Conservation (phyloP, 2,113 vertebrate species). For the Burhinus oedicnemus region DNA sequence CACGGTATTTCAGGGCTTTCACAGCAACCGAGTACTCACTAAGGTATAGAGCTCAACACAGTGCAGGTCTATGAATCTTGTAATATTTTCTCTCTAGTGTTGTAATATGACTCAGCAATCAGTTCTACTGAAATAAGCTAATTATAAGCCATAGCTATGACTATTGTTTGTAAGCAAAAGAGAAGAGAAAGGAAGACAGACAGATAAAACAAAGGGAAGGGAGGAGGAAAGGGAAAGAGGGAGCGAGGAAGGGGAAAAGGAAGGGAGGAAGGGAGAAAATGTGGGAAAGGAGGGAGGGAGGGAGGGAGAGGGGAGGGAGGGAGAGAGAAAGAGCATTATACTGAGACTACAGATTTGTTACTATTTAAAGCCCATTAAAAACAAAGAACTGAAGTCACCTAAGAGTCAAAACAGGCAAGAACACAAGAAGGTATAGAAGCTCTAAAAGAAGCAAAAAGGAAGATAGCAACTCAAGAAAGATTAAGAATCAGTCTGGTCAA, state of each 20-base stretch:
- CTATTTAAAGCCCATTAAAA: background rate
- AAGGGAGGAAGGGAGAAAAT: background rate
- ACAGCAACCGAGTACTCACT: background rate
- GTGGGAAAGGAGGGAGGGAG: no score
- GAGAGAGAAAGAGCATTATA: background rate
- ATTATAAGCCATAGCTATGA: background rate
- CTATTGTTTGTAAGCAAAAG: background rate
- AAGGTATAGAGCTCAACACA: background rate
- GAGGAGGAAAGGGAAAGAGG: background rate
- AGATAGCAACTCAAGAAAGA: background rate
- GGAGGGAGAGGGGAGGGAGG: background rate
- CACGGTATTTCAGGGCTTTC: background rate
- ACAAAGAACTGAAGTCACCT: background rate
- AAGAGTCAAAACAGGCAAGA: background rate
- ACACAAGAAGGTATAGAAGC: background rate
- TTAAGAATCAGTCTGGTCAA: background rate
- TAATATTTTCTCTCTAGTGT: background rate
- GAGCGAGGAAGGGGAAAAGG: no score
- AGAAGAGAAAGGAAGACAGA: background rate
- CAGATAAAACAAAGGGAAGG: background rate
- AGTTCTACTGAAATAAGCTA: background rate
- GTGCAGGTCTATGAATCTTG: background rate
- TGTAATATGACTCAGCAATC: background rate
- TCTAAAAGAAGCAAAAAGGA: background rate
- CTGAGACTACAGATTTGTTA: background rate